Percentiles rank a stretch among this genome's conserved stretches.
Conservation (phyloP, 2,888 invertebrate species). For the Tryphoninae sp. region DNA sequence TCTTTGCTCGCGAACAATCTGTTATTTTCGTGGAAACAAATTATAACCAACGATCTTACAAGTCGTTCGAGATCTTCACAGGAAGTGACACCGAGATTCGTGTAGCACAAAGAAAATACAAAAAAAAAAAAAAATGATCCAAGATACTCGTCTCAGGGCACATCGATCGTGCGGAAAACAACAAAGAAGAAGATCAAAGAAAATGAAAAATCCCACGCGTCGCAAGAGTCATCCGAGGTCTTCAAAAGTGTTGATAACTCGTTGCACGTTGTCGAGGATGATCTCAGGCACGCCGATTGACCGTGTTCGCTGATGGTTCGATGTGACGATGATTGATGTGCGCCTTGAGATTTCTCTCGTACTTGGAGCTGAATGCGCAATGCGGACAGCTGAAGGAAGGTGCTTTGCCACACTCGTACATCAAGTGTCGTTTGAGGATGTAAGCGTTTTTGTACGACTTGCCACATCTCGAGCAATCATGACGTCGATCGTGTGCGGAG, state of each 20-base stretch:
- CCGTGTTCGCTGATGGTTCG: conserved; percentile 62
- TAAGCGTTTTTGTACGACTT: conserved; percentile 86
- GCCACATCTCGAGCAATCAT: conserved; percentile 83
- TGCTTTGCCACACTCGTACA: conserved; percentile 82
- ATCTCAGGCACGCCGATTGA: conserved; percentile 71
- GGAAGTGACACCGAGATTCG: no score
- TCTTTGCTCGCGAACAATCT: no score
- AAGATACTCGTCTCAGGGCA: no score
- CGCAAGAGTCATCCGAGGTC: neutral
- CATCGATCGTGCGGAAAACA: no score
- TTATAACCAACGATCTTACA: no score
- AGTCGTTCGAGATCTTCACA: no score
- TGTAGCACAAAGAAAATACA: no score
- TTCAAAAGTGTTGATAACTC: conserved; percentile 28
- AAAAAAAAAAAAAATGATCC: no score
- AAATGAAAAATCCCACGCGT: no score
- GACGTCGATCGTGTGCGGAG: conserved; percentile 76
- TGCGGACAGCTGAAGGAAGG: conserved; percentile 81
- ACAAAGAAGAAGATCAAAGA: no score
- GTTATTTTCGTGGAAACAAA: no score
- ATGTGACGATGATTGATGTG: conserved; percentile 80
- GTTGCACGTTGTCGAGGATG: conserved; percentile 7
- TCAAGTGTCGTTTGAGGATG: conserved; percentile 84
- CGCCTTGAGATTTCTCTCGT: conserved; percentile 81
- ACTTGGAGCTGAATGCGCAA: conserved; percentile 81